These are phyloP conservation scores for Sinocyclocheilus grahami DNA, from an alignment of 2,113 vertebrate species.

Conservation along the genomic window DNA sequence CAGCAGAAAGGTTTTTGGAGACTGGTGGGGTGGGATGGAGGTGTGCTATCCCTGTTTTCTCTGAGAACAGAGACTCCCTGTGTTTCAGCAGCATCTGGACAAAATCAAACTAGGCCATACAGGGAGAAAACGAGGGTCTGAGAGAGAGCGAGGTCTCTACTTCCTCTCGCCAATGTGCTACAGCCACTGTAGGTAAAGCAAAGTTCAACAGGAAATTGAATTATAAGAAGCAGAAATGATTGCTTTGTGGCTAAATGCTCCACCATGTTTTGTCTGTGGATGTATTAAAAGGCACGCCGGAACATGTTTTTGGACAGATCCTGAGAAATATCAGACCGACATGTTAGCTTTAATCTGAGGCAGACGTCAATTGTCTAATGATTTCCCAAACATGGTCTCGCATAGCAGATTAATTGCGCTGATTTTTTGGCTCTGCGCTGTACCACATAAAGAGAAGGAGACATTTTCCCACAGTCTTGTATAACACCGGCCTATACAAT, in stretches of 20 bases:
- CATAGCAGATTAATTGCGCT: constrained; percentile 19
- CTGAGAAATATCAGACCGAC: constrained; percentile 19
- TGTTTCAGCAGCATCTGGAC: constrained; percentile 66
- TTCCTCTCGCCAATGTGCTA: constrained; percentile 27
- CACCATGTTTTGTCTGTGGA: constrained; percentile 59
- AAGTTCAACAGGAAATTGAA: constrained; percentile 72
- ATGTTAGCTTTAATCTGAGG: constrained; percentile 5
- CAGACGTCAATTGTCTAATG: not conserved
- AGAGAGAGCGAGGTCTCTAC: constrained; percentile 12
- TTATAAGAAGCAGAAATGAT: constrained; percentile 55
- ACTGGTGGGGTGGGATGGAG: constrained; percentile 10
- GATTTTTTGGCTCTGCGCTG: not conserved
- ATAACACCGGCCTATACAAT: not conserved
- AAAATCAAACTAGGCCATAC: constrained; percentile 54
- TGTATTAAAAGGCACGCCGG: constrained; percentile 1
- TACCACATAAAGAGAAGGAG: not conserved
- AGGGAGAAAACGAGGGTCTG: not conserved
- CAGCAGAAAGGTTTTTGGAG: constrained; percentile 33
- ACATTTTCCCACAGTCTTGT: constrained; percentile 31
- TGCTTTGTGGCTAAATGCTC: constrained; percentile 55
- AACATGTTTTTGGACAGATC: not conserved
- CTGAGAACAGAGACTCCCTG: constrained; percentile 62
- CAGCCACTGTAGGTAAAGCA: constrained; percentile 61
- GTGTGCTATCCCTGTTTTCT: constrained; percentile 38
- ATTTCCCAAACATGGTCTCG: constrained; percentile 26